These are phyloP conservation scores for Vulpes vulpes DNA, from an alignment of 2,113 vertebrate species.

Conservation along the genomic window DNA sequence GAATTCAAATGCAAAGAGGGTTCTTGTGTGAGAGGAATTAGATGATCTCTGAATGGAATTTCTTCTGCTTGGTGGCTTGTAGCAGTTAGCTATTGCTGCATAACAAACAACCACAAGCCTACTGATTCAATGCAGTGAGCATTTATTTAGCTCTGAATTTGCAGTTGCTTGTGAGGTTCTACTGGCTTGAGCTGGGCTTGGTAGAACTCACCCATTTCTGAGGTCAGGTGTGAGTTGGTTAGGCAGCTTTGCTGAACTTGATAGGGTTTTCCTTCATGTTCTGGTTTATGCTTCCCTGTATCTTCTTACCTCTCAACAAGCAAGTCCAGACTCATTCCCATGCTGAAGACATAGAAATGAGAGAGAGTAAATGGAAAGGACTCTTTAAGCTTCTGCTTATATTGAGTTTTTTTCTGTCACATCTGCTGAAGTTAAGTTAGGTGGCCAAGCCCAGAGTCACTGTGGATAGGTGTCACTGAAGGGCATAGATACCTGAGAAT, in stretches of 20 bases:
- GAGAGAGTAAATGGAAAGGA: not conserved
- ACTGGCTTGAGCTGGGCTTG: not conserved
- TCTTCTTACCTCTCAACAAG: not conserved
- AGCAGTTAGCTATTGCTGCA: not conserved
- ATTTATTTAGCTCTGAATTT: constrained; percentile 20
- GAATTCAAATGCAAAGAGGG: not conserved
- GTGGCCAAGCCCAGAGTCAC: not conserved
- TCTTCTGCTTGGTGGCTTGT: not conserved
- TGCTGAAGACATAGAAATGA: not conserved
- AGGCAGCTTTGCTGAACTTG: not conserved
- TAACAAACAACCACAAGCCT: not conserved
- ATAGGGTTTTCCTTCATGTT: not conserved
- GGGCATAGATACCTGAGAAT: fast-evolving
- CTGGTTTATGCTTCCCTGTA: not conserved
- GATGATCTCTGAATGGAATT: not conserved
- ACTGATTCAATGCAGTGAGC: not conserved
- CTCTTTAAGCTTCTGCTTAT: not conserved
- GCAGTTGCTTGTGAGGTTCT: not conserved
- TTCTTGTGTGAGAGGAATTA: not conserved
- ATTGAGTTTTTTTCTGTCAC: not conserved
- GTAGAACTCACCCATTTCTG: not conserved
- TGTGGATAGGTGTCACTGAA: not conserved
- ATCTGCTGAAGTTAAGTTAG: not conserved
- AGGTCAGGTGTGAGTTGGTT: not conserved
- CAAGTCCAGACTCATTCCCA: not conserved